Evolutionary conservation across 2,113 vertebrate species (phyloP).

Genomic region (Eolophus roseicapilla): DNA sequence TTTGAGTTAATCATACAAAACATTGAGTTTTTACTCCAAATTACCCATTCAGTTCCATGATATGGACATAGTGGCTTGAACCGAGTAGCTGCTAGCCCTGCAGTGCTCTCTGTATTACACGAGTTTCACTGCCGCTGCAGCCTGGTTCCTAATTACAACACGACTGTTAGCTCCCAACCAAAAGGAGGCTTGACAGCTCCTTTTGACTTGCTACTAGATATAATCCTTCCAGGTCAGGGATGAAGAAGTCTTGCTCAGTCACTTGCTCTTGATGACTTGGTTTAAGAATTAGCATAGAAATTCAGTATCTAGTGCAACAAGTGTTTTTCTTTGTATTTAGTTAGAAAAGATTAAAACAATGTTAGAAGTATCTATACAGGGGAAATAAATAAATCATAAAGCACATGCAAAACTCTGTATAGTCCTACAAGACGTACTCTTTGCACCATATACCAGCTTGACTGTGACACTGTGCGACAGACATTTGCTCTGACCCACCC

Average conservation of each 20-base stretch:
- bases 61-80: neutral
- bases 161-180: neutral
- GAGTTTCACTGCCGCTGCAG: fast-evolving
- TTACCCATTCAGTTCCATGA: neutral
- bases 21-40: neutral
- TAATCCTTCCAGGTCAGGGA: neutral
- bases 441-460: fast-evolving
- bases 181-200: neutral
- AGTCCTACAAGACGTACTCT: neutral
- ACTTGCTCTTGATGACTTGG: neutral
- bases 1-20: neutral
- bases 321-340: neutral
- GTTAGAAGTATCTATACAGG: neutral
- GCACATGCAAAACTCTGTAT: neutral
- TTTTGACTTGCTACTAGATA: neutral
- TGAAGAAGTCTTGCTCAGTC: neutral
- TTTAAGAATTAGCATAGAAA: neutral
- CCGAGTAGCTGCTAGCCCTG: neutral
- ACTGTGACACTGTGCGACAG: neutral
- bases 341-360: neutral
- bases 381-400: neutral
- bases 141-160: neutral
- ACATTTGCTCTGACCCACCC: too few species aligned
- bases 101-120: neutral
- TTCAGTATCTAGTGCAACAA: neutral